Percentiles rank a stretch among this genome's conserved stretches.
Conservation (phyloP, 2,113 vertebrate species). For the Eidolon helvum region DNA sequence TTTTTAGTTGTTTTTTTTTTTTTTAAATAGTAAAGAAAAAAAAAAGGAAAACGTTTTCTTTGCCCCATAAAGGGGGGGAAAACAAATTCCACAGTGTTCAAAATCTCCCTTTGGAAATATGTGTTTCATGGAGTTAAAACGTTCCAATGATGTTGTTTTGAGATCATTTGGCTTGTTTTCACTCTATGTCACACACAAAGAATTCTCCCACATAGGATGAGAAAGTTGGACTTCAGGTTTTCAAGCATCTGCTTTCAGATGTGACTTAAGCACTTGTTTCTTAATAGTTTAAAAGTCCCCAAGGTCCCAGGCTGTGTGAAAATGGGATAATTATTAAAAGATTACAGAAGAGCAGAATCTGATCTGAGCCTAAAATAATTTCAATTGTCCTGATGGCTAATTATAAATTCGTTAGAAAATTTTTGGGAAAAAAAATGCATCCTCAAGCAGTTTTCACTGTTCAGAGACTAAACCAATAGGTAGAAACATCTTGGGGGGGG, state of each 20-base stretch:
- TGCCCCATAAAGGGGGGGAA: background rate
- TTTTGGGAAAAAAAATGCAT: background rate
- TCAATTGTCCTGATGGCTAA: background rate
- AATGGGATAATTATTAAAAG: background rate
- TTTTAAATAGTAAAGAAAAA: background rate
- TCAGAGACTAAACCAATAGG: background rate
- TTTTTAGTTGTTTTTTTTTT: background rate
- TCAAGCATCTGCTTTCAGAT: constrained; percentile 11
- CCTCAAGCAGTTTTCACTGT: background rate
- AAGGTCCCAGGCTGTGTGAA: background rate
- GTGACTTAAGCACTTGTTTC: background rate
- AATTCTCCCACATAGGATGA: constrained; percentile 35
- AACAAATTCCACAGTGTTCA: constrained; percentile 14
- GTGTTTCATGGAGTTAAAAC: constrained; percentile 10
- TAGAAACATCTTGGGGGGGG: background rate
- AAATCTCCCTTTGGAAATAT: constrained; percentile 23
- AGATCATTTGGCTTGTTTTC: constrained; percentile 37
- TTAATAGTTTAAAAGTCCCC: background rate
- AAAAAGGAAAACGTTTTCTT: constrained; percentile 31
- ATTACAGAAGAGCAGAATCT: background rate
- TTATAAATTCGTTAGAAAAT: background rate
- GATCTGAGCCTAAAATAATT: background rate
- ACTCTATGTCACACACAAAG: constrained; percentile 18
- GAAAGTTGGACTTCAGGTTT: background rate
- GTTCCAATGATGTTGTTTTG: background rate